Conservation (phyloP, 2,113 vertebrate genomes). For the Cyanoderma ruficeps region DNA sequence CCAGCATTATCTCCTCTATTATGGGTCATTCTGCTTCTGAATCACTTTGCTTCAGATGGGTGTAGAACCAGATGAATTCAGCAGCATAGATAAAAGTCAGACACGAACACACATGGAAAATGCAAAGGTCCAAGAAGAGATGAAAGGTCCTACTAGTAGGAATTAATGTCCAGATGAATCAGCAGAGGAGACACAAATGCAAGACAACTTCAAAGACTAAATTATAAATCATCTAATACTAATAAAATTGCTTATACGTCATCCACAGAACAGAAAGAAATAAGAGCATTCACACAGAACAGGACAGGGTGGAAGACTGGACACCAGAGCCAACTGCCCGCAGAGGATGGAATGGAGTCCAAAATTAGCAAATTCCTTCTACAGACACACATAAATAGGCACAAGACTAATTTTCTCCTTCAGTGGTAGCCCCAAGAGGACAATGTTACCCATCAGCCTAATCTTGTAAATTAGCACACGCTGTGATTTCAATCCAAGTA, state of each 20-base stretch:
- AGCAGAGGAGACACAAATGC: neutral
- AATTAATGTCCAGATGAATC: neutral
- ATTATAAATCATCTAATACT: neutral
- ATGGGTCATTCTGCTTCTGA: neutral
- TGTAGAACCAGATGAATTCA: neutral
- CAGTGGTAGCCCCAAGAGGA: neutral
- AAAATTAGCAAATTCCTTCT: neutral
- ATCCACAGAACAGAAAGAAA: neutral
- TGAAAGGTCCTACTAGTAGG: neutral
- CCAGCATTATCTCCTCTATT: neutral
- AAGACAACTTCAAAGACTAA: neutral
- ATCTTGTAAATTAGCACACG: neutral
- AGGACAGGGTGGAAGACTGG: neutral
- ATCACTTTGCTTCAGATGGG: neutral
- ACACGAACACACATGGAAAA: neutral
- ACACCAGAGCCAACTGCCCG: neutral
- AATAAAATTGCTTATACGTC: neutral
- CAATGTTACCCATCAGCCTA: neutral
- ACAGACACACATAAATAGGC: neutral
- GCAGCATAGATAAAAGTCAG: neutral
- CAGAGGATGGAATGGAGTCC: neutral
- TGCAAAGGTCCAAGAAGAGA: neutral
- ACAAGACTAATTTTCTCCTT: neutral
- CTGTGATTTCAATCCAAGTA: neutral
- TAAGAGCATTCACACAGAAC: neutral